Conservation (phyloP, 2,113 vertebrate genomes). For the Dipodomys ordii region DNA sequence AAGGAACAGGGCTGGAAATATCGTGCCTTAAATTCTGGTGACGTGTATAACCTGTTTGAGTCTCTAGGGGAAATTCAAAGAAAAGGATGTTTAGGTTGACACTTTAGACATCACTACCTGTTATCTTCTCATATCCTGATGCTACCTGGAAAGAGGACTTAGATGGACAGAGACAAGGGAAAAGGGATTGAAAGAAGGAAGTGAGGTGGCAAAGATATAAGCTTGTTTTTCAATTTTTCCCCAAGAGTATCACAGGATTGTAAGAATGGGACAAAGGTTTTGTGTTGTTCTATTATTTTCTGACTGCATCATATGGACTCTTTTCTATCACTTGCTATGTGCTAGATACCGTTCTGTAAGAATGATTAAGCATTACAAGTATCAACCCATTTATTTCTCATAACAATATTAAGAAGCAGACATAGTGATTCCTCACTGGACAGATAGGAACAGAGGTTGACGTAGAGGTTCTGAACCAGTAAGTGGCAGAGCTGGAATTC, state of each 20-base stretch:
- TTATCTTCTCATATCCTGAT: neutral
- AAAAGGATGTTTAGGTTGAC: neutral
- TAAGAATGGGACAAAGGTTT: neutral
- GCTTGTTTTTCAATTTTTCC: neutral
- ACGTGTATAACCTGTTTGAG: neutral
- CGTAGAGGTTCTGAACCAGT: neutral
- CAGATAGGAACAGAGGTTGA: neutral
- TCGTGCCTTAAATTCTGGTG: neutral
- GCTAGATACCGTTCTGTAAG: neutral
- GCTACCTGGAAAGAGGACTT: neutral
- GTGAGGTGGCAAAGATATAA: neutral
- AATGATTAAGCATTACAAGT: neutral
- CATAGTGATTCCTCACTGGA: neutral
- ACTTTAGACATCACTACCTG: neutral
- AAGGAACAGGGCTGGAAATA: neutral
- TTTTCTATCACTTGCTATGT: neutral
- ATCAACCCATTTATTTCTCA: slow-evolving; percentile 26
- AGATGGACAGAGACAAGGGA: neutral
- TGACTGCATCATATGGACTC: slow-evolving; percentile 24
- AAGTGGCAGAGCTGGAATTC: neutral
- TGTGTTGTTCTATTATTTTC: neutral
- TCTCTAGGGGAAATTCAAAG: neutral
- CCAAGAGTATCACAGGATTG: neutral
- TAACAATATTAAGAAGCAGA: neutral
- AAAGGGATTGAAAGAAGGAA: neutral